Evolutionary conservation across 2,113 vertebrate species (phyloP).

Genomic region (Phoenicopterus ruber): DNA sequence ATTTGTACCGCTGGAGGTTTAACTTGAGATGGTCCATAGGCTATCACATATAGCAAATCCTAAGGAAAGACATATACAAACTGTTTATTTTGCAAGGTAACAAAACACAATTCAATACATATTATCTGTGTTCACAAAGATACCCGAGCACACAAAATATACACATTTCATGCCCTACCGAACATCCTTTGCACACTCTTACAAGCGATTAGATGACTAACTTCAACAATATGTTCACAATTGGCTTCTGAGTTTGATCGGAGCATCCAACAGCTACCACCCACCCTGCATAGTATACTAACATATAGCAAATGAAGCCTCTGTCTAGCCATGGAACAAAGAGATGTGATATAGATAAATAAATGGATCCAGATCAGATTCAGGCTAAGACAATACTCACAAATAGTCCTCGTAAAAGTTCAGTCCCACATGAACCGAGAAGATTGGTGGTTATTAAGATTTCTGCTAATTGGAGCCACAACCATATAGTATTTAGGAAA

Average conservation of each 20-base stretch:
- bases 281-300: neutral
- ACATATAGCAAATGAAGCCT: neutral
- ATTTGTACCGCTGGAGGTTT: slow-evolving; percentile 98
- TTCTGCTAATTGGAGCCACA: neutral
- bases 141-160: neutral
- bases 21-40: slow-evolving; percentile 97
- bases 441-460: neutral
- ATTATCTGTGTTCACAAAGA: neutral
- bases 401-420: neutral
- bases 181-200: neutral
- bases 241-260: neutral
- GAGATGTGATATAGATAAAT: neutral
- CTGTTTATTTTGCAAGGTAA: neutral
- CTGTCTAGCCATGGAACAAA: neutral
- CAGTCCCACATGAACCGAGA: neutral
- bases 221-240: neutral
- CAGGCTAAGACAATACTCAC: neutral
- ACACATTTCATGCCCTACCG: neutral
- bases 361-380: neutral
- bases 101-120: neutral
- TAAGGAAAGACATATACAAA: slow-evolving; percentile 49
- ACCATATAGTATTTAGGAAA: neutral
- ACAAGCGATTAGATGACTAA: neutral
- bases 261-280: neutral
- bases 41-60: slow-evolving; percentile 98